Conservation (phyloP, 2,888 invertebrate genomes). For the Rotaria sp. region DNA sequence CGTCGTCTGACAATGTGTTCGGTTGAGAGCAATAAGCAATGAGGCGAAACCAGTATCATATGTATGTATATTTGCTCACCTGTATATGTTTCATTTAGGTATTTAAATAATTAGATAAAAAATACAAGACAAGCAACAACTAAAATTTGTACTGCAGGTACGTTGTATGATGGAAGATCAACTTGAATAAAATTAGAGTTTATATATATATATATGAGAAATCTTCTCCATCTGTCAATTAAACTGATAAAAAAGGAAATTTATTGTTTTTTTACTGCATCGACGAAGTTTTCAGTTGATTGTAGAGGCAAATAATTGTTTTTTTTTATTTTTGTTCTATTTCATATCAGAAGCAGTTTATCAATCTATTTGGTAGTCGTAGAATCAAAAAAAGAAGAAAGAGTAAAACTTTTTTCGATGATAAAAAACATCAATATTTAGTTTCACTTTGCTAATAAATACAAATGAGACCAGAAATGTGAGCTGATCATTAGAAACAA, state of each 20-base stretch:
- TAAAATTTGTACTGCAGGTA: too few relatives aligned
- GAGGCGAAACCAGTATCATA: too few relatives aligned
- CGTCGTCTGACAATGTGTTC: too few relatives aligned
- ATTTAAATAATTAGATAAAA: too few relatives aligned
- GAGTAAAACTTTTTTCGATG: background rate
- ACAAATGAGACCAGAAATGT: background rate
- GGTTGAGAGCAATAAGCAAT: too few relatives aligned
- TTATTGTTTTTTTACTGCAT: background rate
- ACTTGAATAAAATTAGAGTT: background rate
- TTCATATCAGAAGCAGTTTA: background rate
- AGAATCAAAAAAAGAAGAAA: background rate
- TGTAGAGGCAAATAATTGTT: background rate
- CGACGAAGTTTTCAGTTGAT: background rate
- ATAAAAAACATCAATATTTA: background rate
- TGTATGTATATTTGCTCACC: too few relatives aligned
- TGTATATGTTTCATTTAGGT: too few relatives aligned
- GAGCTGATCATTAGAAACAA: background rate
- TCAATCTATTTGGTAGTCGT: background rate
- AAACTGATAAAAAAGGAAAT: background rate
- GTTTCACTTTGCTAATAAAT: background rate
- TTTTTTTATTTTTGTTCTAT: background rate
- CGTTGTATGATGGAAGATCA: background rate
- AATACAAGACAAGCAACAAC: too few relatives aligned
- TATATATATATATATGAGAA: background rate
- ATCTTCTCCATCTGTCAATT: background rate